phyloP scores from a whole-genome alignment of 1,140 invertebrate species.

The Mercenaria mercenaria region DNA sequence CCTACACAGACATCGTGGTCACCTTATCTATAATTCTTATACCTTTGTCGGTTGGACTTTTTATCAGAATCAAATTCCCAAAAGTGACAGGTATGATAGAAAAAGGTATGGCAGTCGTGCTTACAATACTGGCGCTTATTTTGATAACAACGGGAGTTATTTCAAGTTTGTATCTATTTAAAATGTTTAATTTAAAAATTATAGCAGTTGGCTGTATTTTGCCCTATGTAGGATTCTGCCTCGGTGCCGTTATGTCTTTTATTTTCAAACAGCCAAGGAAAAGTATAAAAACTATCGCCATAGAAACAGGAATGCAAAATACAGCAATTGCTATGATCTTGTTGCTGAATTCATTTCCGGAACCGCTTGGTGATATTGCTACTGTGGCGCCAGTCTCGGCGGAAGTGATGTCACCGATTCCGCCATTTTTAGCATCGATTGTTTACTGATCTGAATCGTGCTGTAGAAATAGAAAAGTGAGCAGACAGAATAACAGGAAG shows the following conservation, averaged over 20 bases:
- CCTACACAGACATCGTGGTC: constrained; percentile 92
- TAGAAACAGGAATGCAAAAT: constrained; percentile 87
- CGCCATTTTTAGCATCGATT: constrained; percentile 87
- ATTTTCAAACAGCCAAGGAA: constrained; percentile 70
- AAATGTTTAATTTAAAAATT: constrained; percentile 89
- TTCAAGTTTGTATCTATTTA: constrained; percentile 96
- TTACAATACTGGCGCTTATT: constrained; percentile 93
- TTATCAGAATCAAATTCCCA: constrained; percentile 87
- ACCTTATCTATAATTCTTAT: constrained; percentile 93
- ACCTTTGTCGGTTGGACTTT: constrained; percentile 92
- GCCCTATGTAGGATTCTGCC: constrained; percentile 94
- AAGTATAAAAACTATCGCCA: constrained; percentile 86
- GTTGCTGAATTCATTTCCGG: constrained; percentile 83
- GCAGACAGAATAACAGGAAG: not conserved
- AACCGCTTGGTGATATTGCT: constrained; percentile 84
- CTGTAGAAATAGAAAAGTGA: not conserved
- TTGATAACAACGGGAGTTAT: constrained; percentile 95
- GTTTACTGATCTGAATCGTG: not conserved
- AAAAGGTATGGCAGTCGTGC: constrained; percentile 89
- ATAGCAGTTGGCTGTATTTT: constrained; percentile 92
- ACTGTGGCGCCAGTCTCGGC: constrained; percentile 86
- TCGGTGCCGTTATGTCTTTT: constrained; percentile 87
- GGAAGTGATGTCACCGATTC: constrained; percentile 96
- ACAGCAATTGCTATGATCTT: constrained; percentile 85
- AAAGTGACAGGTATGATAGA: constrained; percentile 68